A percentile compares a stretch with the other conserved stretches of the same genome.
Conservation (phyloP, 2,888 invertebrate genomes). For the Sinelater perroti region DNA sequence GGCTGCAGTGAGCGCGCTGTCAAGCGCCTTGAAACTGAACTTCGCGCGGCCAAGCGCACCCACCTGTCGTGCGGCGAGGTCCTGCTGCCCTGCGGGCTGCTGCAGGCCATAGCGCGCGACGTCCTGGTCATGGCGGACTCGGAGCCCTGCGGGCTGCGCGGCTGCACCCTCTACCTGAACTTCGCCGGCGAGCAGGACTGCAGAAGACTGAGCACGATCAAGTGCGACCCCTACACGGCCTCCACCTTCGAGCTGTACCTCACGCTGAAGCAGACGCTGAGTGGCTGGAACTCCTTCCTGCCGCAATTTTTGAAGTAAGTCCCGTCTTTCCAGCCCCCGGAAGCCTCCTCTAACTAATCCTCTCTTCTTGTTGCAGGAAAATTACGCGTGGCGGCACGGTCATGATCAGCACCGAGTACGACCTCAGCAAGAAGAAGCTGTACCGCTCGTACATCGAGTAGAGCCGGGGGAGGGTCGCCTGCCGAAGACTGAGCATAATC, state of each 20-base stretch:
- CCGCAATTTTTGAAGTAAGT: slow-evolving; percentile 90
- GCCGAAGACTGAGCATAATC: slow-evolving; percentile 39
- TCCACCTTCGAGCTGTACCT: slow-evolving; percentile 90
- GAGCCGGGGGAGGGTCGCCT: slow-evolving; percentile 16
- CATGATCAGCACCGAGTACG: slow-evolving; percentile 85
- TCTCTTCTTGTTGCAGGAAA: slow-evolving; percentile 67
- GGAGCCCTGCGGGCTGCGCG: slow-evolving; percentile 89
- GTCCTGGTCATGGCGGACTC: slow-evolving; percentile 84
- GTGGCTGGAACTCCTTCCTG: slow-evolving; percentile 85
- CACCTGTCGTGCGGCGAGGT: slow-evolving; percentile 87
- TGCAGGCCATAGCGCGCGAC: slow-evolving; percentile 80
- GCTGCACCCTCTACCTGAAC: slow-evolving; percentile 84
- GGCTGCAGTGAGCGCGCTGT: slow-evolving; percentile 70
- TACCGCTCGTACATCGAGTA: slow-evolving; percentile 70
- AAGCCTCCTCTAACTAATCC: too few relatives aligned
- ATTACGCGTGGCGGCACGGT: slow-evolving; percentile 82
- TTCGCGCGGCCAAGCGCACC: slow-evolving; percentile 82
- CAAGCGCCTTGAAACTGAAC: slow-evolving; percentile 79
- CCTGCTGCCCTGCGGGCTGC: slow-evolving; percentile 82
- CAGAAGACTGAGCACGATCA: slow-evolving; percentile 79
- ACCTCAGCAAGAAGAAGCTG: slow-evolving; percentile 85
- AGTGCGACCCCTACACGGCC: slow-evolving; percentile 85
- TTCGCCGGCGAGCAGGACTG: slow-evolving; percentile 75
- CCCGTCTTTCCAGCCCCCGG: neutral
- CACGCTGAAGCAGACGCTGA: slow-evolving; percentile 84